A percentile compares a stretch with the other conserved stretches of the same genome.
phyloP scores from a whole-genome alignment of 1,140 invertebrate genomes.

The Atopsyche davidsoni region DNA sequence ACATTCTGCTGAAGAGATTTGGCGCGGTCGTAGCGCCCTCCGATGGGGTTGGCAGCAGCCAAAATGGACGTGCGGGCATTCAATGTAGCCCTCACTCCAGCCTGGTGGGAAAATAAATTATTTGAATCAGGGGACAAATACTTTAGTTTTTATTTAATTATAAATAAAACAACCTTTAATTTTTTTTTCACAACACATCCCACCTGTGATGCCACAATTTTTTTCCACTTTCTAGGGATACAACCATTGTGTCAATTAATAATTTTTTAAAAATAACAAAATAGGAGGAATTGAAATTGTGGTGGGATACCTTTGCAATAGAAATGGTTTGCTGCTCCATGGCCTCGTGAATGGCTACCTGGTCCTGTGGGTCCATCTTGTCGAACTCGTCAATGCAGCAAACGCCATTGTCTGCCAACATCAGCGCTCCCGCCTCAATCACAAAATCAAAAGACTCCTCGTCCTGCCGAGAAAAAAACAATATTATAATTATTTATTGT shows the following conservation, averaged over 20 bases:
- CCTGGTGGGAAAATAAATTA: conserved; percentile 47
- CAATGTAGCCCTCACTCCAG: conserved; percentile 93
- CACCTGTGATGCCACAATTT: too few species aligned
- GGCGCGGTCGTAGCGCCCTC: conserved; percentile 91
- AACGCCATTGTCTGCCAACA: conserved; percentile 98
- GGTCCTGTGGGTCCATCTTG: conserved; percentile 97
- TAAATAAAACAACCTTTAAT: too few species aligned
- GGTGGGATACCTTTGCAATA: conserved; percentile 75
- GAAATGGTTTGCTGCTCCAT: conserved; percentile 99
- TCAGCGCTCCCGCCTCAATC: conserved; percentile 97
- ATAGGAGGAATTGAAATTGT: too few species aligned
- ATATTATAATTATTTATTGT: not conserved
- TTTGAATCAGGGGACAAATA: too few species aligned
- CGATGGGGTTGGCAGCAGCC: conserved; percentile 96
- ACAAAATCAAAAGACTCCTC: conserved; percentile 98
- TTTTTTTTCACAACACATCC: too few species aligned
- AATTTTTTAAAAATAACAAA: too few species aligned
- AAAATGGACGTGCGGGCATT: conserved; percentile 97
- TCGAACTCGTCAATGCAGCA: conserved; percentile 99
- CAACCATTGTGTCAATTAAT: not conserved
- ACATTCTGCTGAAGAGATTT: conserved; percentile 96
- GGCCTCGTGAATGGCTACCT: conserved; percentile 99
- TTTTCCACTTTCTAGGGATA: not conserved
- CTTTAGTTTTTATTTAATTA: too few species aligned
- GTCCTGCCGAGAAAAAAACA: conserved; percentile 59